phyloP scores from a whole-genome alignment of 2,888 invertebrate species.

The Sympetrum striolatum region DNA sequence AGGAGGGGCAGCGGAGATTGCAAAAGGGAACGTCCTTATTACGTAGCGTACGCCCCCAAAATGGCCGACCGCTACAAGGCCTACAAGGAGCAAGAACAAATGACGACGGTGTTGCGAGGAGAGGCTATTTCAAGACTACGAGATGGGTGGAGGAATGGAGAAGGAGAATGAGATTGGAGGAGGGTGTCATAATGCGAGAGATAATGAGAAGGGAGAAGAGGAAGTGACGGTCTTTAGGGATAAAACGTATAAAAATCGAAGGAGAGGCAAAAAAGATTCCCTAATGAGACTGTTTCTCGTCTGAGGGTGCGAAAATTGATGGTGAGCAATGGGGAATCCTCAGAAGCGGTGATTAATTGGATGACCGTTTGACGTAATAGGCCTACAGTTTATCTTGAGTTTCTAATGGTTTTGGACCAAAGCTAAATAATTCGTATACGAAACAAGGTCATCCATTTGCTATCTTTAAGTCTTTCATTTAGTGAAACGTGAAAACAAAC shows the following conservation, averaged over 20 bases:
- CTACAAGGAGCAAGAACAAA: conserved; percentile 15
- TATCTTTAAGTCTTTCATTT: no score
- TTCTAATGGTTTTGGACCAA: background rate
- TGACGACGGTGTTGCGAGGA: conserved; percentile 37
- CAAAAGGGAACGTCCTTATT: conserved; percentile 7
- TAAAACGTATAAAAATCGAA: background rate
- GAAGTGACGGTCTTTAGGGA: background rate
- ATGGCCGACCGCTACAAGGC: conserved; percentile 27
- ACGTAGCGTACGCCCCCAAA: conserved; percentile 22
- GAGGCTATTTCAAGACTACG: conserved; percentile 33
- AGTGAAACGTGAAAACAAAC: no score
- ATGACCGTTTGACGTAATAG: background rate
- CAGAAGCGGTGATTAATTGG: background rate
- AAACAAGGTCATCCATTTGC: background rate
- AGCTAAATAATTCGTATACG: background rate
- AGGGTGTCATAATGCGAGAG: background rate
- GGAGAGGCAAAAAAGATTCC: background rate
- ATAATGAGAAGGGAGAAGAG: background rate
- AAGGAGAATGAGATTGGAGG: background rate
- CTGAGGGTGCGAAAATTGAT: background rate
- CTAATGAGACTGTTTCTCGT: conserved; percentile 18
- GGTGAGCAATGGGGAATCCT: background rate
- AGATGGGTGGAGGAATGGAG: background rate
- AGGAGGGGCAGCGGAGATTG: background rate
- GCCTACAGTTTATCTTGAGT: background rate